These are phyloP conservation scores for Eucriotettix oculatus DNA, from an alignment of 2,888 invertebrate genomes.

Conservation along the genomic window DNA sequence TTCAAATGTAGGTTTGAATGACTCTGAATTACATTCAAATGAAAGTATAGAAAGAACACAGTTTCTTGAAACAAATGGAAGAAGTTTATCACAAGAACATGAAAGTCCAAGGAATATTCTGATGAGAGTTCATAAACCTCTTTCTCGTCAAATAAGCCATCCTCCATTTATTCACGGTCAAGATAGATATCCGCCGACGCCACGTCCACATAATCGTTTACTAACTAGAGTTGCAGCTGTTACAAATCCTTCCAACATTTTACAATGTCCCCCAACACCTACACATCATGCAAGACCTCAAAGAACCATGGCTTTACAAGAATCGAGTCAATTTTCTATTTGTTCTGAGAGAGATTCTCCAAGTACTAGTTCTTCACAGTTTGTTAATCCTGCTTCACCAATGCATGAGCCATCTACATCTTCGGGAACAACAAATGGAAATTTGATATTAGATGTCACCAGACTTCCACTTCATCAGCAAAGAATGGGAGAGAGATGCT, in stretches of 20 bases:
- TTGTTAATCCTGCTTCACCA: not conserved
- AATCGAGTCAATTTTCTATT: not conserved
- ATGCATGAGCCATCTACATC: not conserved
- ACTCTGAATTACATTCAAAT: too few species aligned
- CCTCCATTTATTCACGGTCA: conserved; percentile 19
- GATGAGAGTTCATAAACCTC: conserved; percentile 38
- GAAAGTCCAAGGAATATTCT: not conserved
- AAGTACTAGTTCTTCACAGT: not conserved
- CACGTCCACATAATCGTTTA: conserved; percentile 22
- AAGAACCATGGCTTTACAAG: not conserved
- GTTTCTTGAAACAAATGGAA: not conserved
- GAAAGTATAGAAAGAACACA: not conserved
- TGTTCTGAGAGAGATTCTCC: not conserved
- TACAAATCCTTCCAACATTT: conserved; percentile 15
- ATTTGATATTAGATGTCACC: not conserved
- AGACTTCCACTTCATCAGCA: not conserved
- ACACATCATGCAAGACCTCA: conserved; percentile 57
- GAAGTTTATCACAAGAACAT: conserved; percentile 3
- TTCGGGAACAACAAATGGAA: not conserved
- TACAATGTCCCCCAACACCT: conserved; percentile 73
- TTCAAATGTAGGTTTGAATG: too few species aligned
- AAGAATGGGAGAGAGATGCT: conserved; percentile 7
- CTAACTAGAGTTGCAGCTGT: conserved; percentile 16
- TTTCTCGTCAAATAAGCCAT: conserved; percentile 47
- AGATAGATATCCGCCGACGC: conserved; percentile 21